phyloP scores from a whole-genome alignment of 2,888 invertebrate species.

The Timandra comae region DNA sequence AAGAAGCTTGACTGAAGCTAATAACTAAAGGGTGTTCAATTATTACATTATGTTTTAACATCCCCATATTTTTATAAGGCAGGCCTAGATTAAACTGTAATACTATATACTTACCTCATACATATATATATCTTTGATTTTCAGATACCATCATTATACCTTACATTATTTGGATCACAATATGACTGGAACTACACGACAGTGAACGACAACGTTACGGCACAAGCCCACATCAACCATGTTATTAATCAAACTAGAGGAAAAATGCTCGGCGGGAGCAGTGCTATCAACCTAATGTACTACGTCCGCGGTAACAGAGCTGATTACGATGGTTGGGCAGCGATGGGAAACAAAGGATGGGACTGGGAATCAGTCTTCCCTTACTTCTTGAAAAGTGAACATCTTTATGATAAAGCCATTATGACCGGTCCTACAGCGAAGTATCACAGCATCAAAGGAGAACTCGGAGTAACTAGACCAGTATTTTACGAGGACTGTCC shows the following conservation, averaged over 20 bases:
- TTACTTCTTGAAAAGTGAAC: constrained; percentile 34
- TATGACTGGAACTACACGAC: constrained; percentile 12
- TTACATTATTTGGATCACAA: constrained; percentile 20
- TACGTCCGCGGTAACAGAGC: constrained; percentile 11
- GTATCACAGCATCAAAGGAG: constrained; percentile 18
- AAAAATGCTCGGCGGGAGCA: constrained; percentile 12
- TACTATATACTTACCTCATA: no score
- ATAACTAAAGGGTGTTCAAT: no score
- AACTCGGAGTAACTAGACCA: constrained; percentile 18
- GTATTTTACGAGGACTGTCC: constrained; percentile 5
- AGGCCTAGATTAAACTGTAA: no score
- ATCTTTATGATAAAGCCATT: constrained; percentile 7
- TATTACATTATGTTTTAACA: no score
- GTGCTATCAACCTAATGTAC: constrained; percentile 7
- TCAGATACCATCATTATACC: constrained; percentile 36
- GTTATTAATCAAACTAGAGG: constrained; percentile 1
- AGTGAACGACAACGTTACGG: constrained; percentile 1
- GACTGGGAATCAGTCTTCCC: constrained; percentile 22
- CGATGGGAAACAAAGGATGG: constrained; percentile 22
- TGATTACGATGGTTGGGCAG: constrained; percentile 26
- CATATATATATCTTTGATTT: constrained; percentile 11
- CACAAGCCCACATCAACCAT: not conserved
- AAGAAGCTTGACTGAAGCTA: no score
- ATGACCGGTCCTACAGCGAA: constrained; percentile 8
- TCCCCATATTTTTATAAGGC: no score